phyloP scores from a whole-genome alignment of 2,888 invertebrate genomes.

The Nymphalis urticae region DNA sequence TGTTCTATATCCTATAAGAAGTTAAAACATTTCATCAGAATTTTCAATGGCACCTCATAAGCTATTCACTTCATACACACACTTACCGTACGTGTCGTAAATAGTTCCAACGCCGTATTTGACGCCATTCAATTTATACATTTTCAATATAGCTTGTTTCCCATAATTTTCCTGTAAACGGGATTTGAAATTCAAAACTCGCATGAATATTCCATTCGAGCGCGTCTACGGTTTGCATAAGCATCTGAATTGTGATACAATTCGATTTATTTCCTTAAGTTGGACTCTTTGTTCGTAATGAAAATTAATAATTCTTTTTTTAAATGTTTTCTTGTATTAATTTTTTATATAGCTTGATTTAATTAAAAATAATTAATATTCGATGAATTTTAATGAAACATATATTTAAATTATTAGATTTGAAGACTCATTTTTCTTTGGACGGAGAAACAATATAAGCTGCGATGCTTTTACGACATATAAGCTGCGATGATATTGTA shows the following conservation, averaged over 20 bases:
- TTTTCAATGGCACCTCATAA: neutral
- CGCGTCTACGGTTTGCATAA: conserved; percentile 35
- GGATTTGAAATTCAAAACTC: conserved; percentile 48
- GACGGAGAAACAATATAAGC: too few species aligned
- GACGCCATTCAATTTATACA: conserved; percentile 50
- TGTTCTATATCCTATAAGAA: conserved; percentile 53
- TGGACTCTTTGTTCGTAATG: conserved; percentile 16
- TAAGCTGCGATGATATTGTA: too few species aligned
- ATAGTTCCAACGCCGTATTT: conserved; percentile 63
- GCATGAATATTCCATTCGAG: conserved; percentile 47
- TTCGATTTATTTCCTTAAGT: conserved; percentile 33
- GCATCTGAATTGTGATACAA: conserved; percentile 36
- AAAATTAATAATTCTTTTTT: conserved; percentile 21
- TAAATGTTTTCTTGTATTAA: neutral
- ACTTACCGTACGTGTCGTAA: conserved; percentile 53
- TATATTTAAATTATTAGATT: neutral
- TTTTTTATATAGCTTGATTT: neutral
- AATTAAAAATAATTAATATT: neutral
- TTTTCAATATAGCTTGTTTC: conserved; percentile 64
- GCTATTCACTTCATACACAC: conserved; percentile 7
- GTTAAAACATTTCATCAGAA: conserved; percentile 3
- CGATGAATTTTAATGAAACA: neutral
- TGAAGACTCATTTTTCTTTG: too few species aligned
- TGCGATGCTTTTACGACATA: too few species aligned
- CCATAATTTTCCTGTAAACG: conserved; percentile 68